Percentiles rank a stretch among this genome's conserved stretches.
Conservation (phyloP, 1,140 invertebrate genomes). For the Microvelia longipes region DNA sequence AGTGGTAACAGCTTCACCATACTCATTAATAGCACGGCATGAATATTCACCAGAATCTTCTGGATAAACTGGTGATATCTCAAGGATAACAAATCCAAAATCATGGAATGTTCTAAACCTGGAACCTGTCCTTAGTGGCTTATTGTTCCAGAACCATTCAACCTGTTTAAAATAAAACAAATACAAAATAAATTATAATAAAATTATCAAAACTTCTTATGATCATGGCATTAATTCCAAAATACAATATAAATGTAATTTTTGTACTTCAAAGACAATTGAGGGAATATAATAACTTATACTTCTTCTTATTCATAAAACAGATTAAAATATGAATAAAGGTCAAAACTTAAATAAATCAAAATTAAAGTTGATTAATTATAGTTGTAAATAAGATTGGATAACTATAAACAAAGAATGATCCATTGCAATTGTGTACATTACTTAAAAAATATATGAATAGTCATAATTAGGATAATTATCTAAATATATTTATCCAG, state of each 20-base stretch:
- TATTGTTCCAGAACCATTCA: conserved; percentile 91
- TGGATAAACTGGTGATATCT: conserved; percentile 87
- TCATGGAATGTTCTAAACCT: conserved; percentile 87
- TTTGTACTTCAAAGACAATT: neutral
- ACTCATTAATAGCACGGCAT: conserved; percentile 75
- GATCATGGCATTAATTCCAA: too few relatives aligned
- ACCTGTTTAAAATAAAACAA: conserved; percentile 38
- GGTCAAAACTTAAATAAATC: too few relatives aligned
- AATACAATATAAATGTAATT: neutral
- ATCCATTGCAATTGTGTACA: too few relatives aligned
- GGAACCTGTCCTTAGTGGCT: conserved; percentile 72
- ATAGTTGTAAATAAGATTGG: neutral
- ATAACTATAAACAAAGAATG: too few relatives aligned
- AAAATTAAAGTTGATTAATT: neutral
- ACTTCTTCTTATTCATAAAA: too few relatives aligned
- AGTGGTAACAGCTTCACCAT: conserved; percentile 84
- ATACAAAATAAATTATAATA: neutral
- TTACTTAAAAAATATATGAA: too few relatives aligned
- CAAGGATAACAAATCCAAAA: conserved; percentile 85
- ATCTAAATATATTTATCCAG: too few relatives aligned
- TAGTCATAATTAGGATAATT: neutral
- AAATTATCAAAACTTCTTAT: too few relatives aligned
- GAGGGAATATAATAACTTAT: too few relatives aligned
- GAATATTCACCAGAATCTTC: conserved; percentile 89
- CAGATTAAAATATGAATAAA: too few relatives aligned